These are phyloP conservation scores for Vanessa tameamea DNA, from an alignment of 1,140 invertebrate species.

Conservation along the genomic window DNA sequence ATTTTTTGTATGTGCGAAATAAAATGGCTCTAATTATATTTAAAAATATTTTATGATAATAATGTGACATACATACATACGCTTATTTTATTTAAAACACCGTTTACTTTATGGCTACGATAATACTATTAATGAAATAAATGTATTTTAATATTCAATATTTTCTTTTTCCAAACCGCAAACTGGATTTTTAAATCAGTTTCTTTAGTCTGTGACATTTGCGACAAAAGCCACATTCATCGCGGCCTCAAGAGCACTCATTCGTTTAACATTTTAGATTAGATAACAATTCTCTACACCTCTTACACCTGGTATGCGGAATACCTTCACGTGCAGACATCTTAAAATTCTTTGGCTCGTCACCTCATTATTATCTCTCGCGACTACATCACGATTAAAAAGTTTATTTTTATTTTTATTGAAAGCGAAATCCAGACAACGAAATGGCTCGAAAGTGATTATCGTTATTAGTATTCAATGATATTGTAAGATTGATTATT, in stretches of 20 bases:
- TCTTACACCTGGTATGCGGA: slow-evolving; percentile 9
- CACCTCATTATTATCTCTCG: slow-evolving; percentile 16
- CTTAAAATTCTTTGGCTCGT: slow-evolving; percentile 5
- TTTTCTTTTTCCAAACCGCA: neutral
- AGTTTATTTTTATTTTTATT: too few relatives aligned
- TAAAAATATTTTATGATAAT: too few relatives aligned
- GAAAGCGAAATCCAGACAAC: too few relatives aligned
- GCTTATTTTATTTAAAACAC: too few relatives aligned
- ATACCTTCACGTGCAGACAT: neutral
- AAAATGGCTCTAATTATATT: neutral
- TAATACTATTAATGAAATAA: too few relatives aligned
- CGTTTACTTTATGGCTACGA: too few relatives aligned
- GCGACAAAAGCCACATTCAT: neutral
- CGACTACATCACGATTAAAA: neutral
- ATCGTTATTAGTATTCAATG: too few relatives aligned
- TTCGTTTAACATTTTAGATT: neutral
- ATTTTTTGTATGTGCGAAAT: neutral
- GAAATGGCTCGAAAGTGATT: too few relatives aligned
- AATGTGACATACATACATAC: too few relatives aligned
- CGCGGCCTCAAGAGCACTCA: slow-evolving; percentile 3
- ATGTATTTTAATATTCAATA: too few relatives aligned
- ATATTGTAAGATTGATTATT: too few relatives aligned
- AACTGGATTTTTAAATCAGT: neutral
- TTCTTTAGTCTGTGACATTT: neutral
- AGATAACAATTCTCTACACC: slow-evolving; percentile 10